phyloP scores from a whole-genome alignment of 2,113 vertebrate genomes.

The Speoplatyrhinus poulsoni region DNA sequence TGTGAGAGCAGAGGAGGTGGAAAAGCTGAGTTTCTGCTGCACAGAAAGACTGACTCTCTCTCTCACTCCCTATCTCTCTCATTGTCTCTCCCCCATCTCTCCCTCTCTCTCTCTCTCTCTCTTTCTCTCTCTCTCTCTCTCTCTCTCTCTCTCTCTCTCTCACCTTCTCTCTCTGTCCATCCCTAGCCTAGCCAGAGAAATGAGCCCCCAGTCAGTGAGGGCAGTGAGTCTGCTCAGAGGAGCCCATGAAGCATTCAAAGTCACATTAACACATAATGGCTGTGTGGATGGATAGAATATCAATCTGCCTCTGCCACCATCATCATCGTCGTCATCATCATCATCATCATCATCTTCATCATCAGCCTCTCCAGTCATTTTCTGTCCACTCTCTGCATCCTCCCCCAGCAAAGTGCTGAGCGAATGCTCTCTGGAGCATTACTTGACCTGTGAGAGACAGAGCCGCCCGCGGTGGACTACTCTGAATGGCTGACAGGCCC shows the following conservation, averaged over 20 bases:
- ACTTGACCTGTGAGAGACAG: constrained; percentile 40
- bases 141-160: constrained; percentile 10
- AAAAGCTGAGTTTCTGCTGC: constrained; percentile 25
- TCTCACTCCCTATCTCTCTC: neutral
- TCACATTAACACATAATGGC: constrained; percentile 52
- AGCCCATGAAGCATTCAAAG: constrained; percentile 44
- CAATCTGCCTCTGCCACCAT: constrained; percentile 48
- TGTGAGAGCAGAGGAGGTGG: constrained; percentile 29
- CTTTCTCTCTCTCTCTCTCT: constrained; percentile 1
- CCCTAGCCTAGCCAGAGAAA: constrained; percentile 6
- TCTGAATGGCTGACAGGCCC: no score
- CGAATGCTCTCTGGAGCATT: constrained; percentile 40
- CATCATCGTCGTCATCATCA: constrained; percentile 34
- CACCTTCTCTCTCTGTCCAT: neutral
- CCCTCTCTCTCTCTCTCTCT: neutral
- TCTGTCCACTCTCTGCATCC: constrained; percentile 3
- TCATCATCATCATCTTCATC: constrained; percentile 45
- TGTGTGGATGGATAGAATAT: constrained; percentile 54
- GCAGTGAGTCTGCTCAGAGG: constrained; percentile 19
- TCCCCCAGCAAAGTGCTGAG: constrained; percentile 35
- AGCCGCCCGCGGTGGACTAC: neutral
- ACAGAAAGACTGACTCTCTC: constrained; percentile 23
- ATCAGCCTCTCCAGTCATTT: constrained; percentile 17
- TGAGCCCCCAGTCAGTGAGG: constrained; percentile 17
- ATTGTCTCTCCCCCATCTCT: constrained; percentile 11